These are phyloP conservation scores for Tragelaphus buxtoni DNA, from an alignment of 2,113 vertebrate species.

Conservation along the genomic window DNA sequence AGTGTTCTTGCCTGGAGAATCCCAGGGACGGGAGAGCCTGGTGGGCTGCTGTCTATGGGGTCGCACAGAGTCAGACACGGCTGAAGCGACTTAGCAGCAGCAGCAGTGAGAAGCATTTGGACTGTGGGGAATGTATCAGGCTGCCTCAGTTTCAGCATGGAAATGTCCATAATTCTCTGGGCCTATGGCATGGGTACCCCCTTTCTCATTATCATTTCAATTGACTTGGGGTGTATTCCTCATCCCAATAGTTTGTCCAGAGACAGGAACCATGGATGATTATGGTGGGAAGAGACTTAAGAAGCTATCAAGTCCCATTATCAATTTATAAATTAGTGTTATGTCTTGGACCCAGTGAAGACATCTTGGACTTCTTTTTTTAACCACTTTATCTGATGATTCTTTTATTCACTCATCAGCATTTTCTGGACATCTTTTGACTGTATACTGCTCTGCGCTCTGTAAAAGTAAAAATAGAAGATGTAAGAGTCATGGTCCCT, in stretches of 20 bases:
- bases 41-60: too few species aligned
- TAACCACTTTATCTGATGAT: neutral
- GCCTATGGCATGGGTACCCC: neutral
- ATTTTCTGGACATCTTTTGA: neutral
- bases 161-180: neutral
- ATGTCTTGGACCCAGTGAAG: neutral
- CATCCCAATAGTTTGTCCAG: neutral
- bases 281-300: neutral
- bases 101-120: neutral
- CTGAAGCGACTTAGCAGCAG: too few species aligned
- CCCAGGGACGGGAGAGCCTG: too few species aligned
- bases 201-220: neutral
- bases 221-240: neutral
- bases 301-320: neutral
- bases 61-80: too few species aligned
- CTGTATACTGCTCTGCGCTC: neutral
- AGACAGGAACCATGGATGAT: neutral
- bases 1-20: too few species aligned
- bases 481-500: neutral
- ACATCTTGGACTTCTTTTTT: neutral
- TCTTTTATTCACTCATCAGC: neutral
- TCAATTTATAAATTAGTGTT: neutral
- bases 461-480: neutral
- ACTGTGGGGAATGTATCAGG: neutral
- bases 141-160: neutral